Conservation (phyloP, 2,797 vertebrate genomes). For the Xiphorhynchus erythropygius region DNA sequence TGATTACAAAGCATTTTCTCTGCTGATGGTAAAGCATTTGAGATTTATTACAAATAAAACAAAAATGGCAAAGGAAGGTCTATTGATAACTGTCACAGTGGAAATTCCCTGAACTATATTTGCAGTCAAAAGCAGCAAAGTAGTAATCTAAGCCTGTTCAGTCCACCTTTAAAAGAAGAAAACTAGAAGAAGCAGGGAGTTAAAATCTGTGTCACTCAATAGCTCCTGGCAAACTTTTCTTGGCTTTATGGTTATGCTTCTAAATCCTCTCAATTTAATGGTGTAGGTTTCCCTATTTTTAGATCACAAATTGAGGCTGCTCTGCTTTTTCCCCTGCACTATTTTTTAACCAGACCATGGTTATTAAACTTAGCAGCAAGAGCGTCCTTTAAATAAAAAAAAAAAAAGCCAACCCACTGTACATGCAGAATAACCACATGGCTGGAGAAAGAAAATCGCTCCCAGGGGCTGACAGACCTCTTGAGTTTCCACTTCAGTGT, state of each 20-base stretch:
- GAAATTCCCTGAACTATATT: background rate
- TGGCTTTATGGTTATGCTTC: conserved; percentile 52
- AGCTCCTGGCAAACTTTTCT: conserved; percentile 43
- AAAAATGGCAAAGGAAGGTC: background rate
- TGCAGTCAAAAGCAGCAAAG: background rate
- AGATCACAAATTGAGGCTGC: conserved; percentile 33
- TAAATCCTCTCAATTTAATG: conserved; percentile 60
- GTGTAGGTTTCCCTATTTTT: conserved; percentile 64
- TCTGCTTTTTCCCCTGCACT: background rate
- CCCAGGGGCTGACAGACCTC: conserved; percentile 50
- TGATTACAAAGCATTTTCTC: background rate
- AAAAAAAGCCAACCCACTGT: background rate
- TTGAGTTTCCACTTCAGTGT: conserved; percentile 37
- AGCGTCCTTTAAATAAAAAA: background rate
- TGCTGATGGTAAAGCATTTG: background rate
- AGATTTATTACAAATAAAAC: background rate
- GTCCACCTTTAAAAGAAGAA: conserved; percentile 46
- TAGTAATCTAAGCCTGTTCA: background rate
- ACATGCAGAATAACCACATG: background rate
- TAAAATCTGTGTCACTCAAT: conserved; percentile 39
- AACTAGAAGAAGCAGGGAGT: conserved; percentile 12
- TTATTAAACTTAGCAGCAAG: conserved; percentile 14
- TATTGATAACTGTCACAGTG: background rate
- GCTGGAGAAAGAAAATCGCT: background rate
- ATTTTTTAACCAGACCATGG: background rate